These are phyloP conservation scores for Oreocharis arfaki DNA, from an alignment of 2,113 vertebrate genomes.

Conservation along the genomic window DNA sequence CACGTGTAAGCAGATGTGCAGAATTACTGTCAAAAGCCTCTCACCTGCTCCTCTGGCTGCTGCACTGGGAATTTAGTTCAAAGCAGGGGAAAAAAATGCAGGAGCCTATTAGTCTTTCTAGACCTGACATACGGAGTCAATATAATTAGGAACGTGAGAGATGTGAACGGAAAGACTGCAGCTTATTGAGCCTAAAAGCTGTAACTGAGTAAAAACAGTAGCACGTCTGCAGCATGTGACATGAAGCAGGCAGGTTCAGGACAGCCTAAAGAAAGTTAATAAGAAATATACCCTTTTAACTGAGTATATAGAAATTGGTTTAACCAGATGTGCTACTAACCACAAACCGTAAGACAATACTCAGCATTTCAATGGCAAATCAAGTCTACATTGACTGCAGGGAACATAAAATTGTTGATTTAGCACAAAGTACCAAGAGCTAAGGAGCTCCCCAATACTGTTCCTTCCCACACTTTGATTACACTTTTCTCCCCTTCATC, in stretches of 20 bases:
- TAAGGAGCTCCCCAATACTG: neutral
- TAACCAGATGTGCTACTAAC: neutral
- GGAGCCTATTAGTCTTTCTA: neutral
- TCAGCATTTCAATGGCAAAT: neutral
- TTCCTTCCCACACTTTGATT: neutral
- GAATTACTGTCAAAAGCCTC: neutral
- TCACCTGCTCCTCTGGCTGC: neutral
- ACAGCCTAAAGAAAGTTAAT: neutral
- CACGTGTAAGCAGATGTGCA: fast-evolving
- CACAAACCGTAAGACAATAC: neutral
- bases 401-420: neutral
- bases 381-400: neutral
- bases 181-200: neutral
- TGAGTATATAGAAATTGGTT: neutral
- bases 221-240: neutral
- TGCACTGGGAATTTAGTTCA: constrained; percentile 1
- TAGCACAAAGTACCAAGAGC: neutral
- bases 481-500: neutral
- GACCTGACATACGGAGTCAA: neutral
- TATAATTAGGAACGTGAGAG: neutral
- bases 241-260: neutral
- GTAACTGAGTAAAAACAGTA: neutral
- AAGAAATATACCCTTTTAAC: neutral
- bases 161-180: neutral
- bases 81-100: neutral